A percentile compares a stretch with the other conserved stretches of the same genome.
phyloP scores from a whole-genome alignment of 2,113 vertebrate species.

The Ophiodon elongatus region DNA sequence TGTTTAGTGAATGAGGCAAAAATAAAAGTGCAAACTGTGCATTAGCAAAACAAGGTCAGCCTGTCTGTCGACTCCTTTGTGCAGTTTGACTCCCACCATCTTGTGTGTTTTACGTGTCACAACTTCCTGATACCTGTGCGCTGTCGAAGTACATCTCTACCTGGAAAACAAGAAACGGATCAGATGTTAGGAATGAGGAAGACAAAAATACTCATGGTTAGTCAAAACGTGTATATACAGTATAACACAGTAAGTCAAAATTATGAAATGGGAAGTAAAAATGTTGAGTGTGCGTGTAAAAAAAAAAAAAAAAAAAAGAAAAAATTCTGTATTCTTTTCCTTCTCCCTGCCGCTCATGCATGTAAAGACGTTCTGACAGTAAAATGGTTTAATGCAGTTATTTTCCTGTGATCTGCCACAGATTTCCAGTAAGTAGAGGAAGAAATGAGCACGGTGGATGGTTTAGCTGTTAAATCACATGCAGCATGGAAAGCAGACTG shows the following conservation, averaged over 20 bases:
- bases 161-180: neutral
- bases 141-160: neutral
- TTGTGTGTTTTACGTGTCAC: neutral
- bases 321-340: no score
- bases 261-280: neutral
- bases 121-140: neutral
- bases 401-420: constrained; percentile 10
- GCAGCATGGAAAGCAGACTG: neutral
- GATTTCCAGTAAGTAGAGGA: neutral
- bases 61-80: constrained; percentile 53
- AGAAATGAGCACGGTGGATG: neutral
- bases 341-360: neutral
- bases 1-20: constrained; percentile 96
- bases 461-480: constrained; percentile 3
- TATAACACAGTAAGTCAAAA: neutral
- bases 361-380: neutral
- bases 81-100: neutral
- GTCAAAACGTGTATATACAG: neutral
- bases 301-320: no score
- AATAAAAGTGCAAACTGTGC: constrained; percentile 98
- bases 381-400: neutral
- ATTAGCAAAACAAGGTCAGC: constrained; percentile 77
- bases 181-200: neutral
- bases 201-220: neutral
- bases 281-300: no score